These are phyloP conservation scores for Thymelicus lineola DNA, from an alignment of 2,888 invertebrate genomes.

Conservation along the genomic window DNA sequence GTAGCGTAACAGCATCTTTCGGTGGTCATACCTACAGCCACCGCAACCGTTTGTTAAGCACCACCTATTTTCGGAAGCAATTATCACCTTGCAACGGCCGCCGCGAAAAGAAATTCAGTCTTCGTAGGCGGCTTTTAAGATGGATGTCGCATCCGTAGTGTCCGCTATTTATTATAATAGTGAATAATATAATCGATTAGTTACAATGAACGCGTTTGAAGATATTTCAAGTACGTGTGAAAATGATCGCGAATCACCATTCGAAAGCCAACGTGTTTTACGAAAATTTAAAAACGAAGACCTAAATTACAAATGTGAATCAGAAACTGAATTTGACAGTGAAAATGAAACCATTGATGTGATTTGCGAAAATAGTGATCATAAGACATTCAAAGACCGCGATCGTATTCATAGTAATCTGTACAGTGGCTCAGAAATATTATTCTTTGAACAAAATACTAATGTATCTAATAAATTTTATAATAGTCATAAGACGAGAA, in stretches of 20 bases:
- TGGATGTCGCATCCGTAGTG: constrained; percentile 12
- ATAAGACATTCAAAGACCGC: constrained; percentile 39
- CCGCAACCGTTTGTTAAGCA: constrained; percentile 58
- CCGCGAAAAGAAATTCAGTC: constrained; percentile 44
- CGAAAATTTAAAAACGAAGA: constrained; percentile 54
- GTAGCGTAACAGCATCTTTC: constrained; percentile 69
- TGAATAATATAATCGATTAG: background rate
- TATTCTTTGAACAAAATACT: constrained; percentile 60
- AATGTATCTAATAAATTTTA: constrained; percentile 40
- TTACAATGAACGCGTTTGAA: constrained; percentile 64
- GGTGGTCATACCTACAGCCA: constrained; percentile 75
- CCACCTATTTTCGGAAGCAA: constrained; percentile 83
- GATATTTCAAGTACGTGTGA: constrained; percentile 80
- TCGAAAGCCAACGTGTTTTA: constrained; percentile 42
- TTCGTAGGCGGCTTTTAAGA: constrained; percentile 13
- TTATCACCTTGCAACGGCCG: constrained; percentile 68
- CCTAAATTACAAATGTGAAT: constrained; percentile 61
- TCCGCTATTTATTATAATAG: constrained; percentile 15
- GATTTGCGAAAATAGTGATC: constrained; percentile 77
- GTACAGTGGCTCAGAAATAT: constrained; percentile 54
- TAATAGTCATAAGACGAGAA: constrained; percentile 23
- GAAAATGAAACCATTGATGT: constrained; percentile 80
- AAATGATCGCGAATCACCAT: constrained; percentile 54
- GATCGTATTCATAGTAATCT: constrained; percentile 50
- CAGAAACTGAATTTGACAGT: constrained; percentile 73